These are phyloP conservation scores for Gisinianus flammeolus DNA, from an alignment of 2,888 invertebrate species.

Conservation along the genomic window DNA sequence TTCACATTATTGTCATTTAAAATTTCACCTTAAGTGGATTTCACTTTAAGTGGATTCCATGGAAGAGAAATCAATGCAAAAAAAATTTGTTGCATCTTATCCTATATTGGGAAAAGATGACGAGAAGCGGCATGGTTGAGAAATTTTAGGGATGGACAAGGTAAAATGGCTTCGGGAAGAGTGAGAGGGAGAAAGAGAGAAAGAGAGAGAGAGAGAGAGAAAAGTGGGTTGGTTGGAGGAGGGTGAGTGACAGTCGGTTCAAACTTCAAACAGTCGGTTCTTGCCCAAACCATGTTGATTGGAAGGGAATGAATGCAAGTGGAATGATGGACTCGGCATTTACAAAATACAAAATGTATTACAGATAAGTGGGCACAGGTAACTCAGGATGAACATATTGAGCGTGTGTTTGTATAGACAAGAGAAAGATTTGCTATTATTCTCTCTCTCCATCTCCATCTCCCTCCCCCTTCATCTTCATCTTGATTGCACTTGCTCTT, in stretches of 20 bases:
- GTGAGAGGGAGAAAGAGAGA: not conserved
- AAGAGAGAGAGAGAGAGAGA: constrained; percentile 1
- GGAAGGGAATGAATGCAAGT: not conserved
- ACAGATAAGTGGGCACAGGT: not conserved
- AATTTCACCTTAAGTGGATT: no score
- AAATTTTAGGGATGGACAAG: no score
- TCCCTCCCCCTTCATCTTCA: no score
- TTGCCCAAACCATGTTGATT: constrained; percentile 3
- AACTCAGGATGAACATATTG: not conserved
- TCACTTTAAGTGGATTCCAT: not conserved
- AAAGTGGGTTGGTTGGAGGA: not conserved
- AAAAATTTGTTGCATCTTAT: no score
- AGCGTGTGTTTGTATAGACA: not conserved
- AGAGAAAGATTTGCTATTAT: no score
- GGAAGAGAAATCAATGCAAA: not conserved
- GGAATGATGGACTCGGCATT: not conserved
- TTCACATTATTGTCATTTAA: no score
- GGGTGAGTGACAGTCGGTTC: constrained; percentile 21
- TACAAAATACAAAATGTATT: not conserved
- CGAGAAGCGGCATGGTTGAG: no score
- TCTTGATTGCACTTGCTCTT: no score
- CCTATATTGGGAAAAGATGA: no score
- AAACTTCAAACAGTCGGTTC: no score
- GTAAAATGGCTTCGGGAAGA: no score
- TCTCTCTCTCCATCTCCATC: no score